Base-by-base conservation (phyloP, 1,140 invertebrate species). In the Drosophila kepulauana region DNA sequence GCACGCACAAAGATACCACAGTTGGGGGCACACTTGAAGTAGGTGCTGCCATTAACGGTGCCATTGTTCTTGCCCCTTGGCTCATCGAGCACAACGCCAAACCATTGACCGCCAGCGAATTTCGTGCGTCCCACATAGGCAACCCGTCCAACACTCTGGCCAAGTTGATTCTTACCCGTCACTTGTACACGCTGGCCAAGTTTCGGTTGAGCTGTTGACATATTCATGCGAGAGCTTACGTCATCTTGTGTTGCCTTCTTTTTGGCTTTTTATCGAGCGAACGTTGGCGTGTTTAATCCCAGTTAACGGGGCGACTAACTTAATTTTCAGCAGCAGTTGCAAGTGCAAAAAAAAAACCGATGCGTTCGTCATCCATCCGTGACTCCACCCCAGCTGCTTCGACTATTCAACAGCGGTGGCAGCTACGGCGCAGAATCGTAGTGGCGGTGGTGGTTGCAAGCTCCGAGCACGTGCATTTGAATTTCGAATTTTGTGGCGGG, bases 11-110 rank as follows among this genome's bases (percentile, higher is more conserved):
- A 98, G 91, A 97, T 96, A 13, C 97, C 97, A 94, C 95, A 94
- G 92, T 97, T 97, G 49, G 97, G 96, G 57, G 95, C 93, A 86
- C 97, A 97, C 95, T 96, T 93, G 92, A 98, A 98, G 93, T 98
- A 98, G 15, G 94, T 93, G 85, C 96, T 96, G 25, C 96, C 97
- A 75, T 97, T 95, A 13, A 98, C 94, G 59, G 95, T 96, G n/a
- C 98, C 98, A 94, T 98, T 98, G 88, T 98, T 98, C 93, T 98
- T 98, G 28, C 98, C 98, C 93, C 96, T 97, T 0, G 97, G 94
- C 88, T 98, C 97, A 91, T 98, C 97, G 54, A 99, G 93, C 75
- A 97, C 95, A 2, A 99, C 94, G 5, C 98, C 98, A 77, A 98
- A 95, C 98, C 98, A 99, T 93, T 97, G 97, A 43, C 97, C 98